A percentile compares a stretch with the other conserved stretches of the same genome.
Conservation (phyloP, 2,888 invertebrate species). For the Nemotelus nigrinus region DNA sequence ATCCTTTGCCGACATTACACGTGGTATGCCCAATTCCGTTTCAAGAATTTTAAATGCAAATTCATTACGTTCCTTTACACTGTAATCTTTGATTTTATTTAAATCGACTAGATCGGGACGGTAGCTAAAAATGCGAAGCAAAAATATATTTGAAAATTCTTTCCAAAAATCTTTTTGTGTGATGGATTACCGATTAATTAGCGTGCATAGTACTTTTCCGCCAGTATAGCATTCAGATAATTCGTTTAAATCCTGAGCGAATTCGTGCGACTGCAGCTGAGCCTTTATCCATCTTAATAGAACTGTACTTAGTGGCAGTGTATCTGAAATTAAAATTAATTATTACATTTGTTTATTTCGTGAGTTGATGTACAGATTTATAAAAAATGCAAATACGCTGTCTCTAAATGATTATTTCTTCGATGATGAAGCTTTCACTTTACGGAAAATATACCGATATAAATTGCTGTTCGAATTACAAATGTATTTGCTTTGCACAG, state of each 20-base stretch:
- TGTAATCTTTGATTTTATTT: conserved; percentile 72
- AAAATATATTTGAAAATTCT: not conserved
- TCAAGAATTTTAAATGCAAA: conserved; percentile 88
- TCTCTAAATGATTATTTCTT: too few relatives aligned
- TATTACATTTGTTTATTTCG: too few relatives aligned
- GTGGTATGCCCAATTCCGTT: conserved; percentile 79
- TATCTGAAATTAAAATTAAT: conserved; percentile 54
- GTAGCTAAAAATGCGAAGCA: conserved; percentile 70
- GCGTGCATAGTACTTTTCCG: conserved; percentile 63
- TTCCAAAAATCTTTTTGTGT: not conserved
- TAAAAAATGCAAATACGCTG: too few relatives aligned
- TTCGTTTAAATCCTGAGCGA: conserved; percentile 60
- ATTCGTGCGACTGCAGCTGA: conserved; percentile 61
- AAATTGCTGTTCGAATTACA: too few relatives aligned
- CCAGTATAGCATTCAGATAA: conserved; percentile 63
- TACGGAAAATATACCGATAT: too few relatives aligned
- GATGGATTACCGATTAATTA: conserved; percentile 61
- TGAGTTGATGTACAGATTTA: too few relatives aligned
- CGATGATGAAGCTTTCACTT: too few relatives aligned
- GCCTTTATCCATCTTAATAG: conserved; percentile 63
- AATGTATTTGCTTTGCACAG: too few relatives aligned
- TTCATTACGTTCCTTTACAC: conserved; percentile 77
- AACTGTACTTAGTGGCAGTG: conserved; percentile 61
- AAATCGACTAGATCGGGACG: conserved; percentile 89
- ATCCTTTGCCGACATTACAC: conserved; percentile 81